Evolutionary conservation across 2,888 invertebrate genomes (phyloP), one percentile per base, ranked within the genome.

Genomic region (Dicyrtomina minuta): DNA sequence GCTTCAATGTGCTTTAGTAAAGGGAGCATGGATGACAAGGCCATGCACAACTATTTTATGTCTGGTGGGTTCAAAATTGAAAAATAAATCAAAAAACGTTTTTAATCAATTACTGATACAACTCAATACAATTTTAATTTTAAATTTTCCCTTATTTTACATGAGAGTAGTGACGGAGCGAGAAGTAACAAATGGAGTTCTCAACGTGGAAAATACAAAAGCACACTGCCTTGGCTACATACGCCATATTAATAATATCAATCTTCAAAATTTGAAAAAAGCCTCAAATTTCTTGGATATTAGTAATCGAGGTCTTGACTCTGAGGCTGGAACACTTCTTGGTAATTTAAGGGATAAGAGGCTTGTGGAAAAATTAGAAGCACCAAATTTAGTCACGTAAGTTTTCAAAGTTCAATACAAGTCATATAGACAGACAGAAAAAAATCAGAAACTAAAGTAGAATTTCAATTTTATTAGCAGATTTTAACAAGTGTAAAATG

Each of bases 31-130:
- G 91, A 92, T 79, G 89, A 92, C 77, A 96, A 96, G 66, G 89
- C 90, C 0, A 95, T 93, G 89, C 98, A 98, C 80, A 97, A 96
- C 82, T 98, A 97, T 81, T 97, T 96, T 80, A 98, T 98, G 97
- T 96, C 97, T 70, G 96, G 96, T 96, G 33, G 33, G 8, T 5
- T 5, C 33, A 33, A 33, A 33, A 33, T 33, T n/a, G n/a, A n/a
- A n/a, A n/a, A n/a, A n/a, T n/a, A n/a, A n/a, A 33, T 5, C 33
- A 5, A 5, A 5, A 33, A 33, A 33, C 33, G 8, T 33, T 49
- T 17, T 39, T 8, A 61, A 51, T 41, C 15, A 20, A 24, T 58
- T 41, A 10, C 22, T 20, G 10, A 51, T n/a, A 51, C 13, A 13
- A n/a, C n/a, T n/a, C n/a, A n/a, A n/a, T n/a, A n/a, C n/a, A n/a